These are phyloP conservation scores for Thysanoteuthis rhombus DNA, from an alignment of 2,888 invertebrate species.

Conservation along the genomic window DNA sequence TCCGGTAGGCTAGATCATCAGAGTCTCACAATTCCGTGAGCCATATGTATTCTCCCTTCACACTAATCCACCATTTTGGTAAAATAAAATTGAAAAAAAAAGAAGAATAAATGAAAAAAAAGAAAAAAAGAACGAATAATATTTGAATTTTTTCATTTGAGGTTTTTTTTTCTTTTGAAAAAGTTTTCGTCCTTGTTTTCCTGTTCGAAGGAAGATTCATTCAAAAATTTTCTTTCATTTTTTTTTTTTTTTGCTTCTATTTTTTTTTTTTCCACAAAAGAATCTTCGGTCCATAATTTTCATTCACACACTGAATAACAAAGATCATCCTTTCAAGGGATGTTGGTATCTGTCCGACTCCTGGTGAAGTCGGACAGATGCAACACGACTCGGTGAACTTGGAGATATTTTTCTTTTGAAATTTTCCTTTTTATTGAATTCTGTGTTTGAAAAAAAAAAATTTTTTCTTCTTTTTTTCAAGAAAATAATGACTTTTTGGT, in stretches of 20 bases:
- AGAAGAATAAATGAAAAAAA: not conserved
- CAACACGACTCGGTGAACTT: no score
- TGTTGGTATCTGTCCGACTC: no score
- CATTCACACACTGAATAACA: no score
- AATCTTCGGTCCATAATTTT: no score
- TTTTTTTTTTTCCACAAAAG: no score
- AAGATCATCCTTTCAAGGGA: no score
- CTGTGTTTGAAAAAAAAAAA: no score
- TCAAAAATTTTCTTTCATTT: not conserved
- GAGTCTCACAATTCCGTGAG: no score
- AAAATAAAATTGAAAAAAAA: not conserved
- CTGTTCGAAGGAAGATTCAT: not conserved
- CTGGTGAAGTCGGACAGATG: no score
- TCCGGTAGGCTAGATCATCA: no score
- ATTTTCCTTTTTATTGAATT: not conserved
- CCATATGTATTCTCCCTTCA: no score
- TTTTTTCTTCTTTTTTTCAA: not conserved
- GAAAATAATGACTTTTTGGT: not conserved
- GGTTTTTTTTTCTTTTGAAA: not conserved
- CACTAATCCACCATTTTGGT: not conserved
- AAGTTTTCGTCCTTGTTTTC: not conserved
- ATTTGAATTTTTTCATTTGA: not conserved
- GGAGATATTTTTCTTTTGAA: not conserved
- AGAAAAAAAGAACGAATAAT: not conserved
- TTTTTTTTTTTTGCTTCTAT: no score